These are phyloP conservation scores for Synergus gifuensis DNA, from an alignment of 2,888 invertebrate genomes.

Conservation along the genomic window DNA sequence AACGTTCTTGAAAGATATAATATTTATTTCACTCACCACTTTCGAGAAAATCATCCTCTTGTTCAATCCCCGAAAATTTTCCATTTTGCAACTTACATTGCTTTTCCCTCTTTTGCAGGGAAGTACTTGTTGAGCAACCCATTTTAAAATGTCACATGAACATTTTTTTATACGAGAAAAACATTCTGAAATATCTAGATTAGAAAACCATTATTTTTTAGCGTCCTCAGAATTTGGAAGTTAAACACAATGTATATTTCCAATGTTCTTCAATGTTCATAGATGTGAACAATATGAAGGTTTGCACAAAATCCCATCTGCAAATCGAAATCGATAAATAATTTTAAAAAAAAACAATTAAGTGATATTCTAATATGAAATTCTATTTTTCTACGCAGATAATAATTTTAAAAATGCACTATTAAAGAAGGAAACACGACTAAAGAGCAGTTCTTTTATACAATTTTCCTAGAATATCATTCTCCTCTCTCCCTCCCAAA, in stretches of 20 bases:
- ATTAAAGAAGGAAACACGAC: background rate
- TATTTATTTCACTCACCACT: slow-evolving; percentile 48
- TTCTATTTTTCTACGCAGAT: no score
- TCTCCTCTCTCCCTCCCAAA: background rate
- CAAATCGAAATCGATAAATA: background rate
- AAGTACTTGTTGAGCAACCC: slow-evolving; percentile 57
- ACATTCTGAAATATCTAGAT: background rate
- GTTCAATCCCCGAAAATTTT: slow-evolving; percentile 33
- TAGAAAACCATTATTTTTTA: background rate
- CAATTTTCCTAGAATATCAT: background rate
- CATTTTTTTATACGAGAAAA: background rate
- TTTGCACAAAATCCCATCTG: background rate
- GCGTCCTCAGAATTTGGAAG: background rate
- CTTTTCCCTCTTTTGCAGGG: slow-evolving; percentile 58
- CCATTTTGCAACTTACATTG: slow-evolving; percentile 51
- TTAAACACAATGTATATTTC: background rate
- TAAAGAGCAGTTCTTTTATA: no score
- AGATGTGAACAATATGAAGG: background rate
- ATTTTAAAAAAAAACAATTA: no score
- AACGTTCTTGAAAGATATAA: no score
- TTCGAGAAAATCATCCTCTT: slow-evolving; percentile 44
- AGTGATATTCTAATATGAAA: no score
- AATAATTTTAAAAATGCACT: background rate
- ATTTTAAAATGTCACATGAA: slow-evolving; percentile 42
- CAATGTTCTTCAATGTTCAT: no score